Evolutionary conservation across 2,113 vertebrate species (phyloP).

Genomic region (Cephalopholis sonnerati): DNA sequence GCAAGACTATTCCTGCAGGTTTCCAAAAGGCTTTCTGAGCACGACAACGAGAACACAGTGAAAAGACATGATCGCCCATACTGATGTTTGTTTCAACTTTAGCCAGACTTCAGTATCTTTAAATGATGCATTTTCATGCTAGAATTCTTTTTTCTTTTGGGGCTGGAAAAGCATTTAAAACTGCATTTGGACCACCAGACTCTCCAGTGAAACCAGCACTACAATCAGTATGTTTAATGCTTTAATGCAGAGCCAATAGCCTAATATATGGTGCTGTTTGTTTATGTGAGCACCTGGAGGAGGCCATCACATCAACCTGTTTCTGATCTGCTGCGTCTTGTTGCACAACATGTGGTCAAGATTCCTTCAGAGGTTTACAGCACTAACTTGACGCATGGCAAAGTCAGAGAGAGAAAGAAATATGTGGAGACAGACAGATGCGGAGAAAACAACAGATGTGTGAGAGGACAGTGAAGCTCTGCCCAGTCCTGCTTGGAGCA

Average conservation of each 20-base stretch:
- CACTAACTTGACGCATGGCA: neutral
- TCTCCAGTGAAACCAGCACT: neutral
- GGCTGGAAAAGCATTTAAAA: constrained; percentile 6
- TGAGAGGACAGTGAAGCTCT: constrained; percentile 16
- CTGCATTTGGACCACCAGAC: constrained; percentile 5
- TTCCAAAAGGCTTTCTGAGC: neutral
- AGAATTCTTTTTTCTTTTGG: neutral
- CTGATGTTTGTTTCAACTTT: neutral
- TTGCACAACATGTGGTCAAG: constrained; percentile 9
- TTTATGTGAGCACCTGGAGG: constrained; percentile 7
- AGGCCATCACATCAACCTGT: constrained; percentile 4
- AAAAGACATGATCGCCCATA: neutral
- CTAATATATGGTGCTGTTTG: neutral
- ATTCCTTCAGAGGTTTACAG: neutral
- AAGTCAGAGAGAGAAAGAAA: constrained; percentile 2
- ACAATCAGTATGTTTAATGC: constrained; percentile 5
- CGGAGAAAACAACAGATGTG: constrained; percentile 38
- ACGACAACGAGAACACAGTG: neutral
- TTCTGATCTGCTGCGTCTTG: constrained; percentile 19
- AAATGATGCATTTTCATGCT: neutral
- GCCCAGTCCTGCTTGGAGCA: constrained; percentile 6
- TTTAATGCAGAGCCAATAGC: neutral
- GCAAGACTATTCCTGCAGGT: neutral
- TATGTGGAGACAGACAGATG: neutral
- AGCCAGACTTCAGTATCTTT: neutral